Base-by-base conservation (phyloP, 2,888 invertebrate genomes). In the Papilio demoleus region DNA sequence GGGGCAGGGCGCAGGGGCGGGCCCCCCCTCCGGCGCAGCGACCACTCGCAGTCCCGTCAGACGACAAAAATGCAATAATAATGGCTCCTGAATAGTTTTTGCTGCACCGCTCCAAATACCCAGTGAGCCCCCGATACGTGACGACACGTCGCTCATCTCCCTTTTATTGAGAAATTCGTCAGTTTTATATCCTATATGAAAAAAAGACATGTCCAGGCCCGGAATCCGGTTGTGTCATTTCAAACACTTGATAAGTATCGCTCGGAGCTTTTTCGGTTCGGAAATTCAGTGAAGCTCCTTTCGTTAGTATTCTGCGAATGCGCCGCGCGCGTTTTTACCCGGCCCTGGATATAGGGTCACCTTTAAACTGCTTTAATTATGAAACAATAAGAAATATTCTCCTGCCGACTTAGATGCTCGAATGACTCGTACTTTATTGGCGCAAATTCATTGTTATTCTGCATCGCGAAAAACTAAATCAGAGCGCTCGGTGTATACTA, bases 1-100 rank as follows among this genome's bases (percentile, higher is more conserved):
- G 75, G 77, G 75, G 11, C 19, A 12, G 75, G 73, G 68, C 68
- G 71, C 71, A 70, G 80, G 53, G 70, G 70, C 77, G 80, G 79
- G 82, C 71, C 58, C 72, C 67, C 73, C 71, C 67, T 72, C 73
- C 70, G 67, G 71, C 74, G 71, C 79, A 78, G 79, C 82, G 86
- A 85, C 88, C 85, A 87, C 86, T 85, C 84, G 86, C 79, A 85
- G 84, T 87, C 88, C 89, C 86, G 89, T 90, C 91, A 93, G 91
- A 91, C 92, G 93, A 93, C 93, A 93, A 93, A 93, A 93, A 93
- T 93, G 93, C 93, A 89, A 93, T 93, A 90, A 92, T 92, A 91
- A 92, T 92, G 92, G 88, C 81, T 85, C 88, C 88, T 83, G 88
- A 92, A 91, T 89, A 88, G 89, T 92, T 92, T 92, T 92, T 92